Evolutionary conservation across 2,888 invertebrate species (phyloP).

Genomic region (Athrips mouffetella): DNA sequence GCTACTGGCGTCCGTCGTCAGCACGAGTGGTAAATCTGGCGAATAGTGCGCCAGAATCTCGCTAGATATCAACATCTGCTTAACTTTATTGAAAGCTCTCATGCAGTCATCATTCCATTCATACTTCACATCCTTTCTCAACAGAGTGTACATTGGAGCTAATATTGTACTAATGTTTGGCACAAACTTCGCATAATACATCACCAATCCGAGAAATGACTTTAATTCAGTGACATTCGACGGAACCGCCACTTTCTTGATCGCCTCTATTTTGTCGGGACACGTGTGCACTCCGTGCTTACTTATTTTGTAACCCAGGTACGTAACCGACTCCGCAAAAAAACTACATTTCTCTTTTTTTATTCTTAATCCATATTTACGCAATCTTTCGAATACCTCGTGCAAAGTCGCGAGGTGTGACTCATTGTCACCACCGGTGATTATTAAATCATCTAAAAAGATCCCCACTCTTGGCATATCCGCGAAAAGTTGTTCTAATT

Average conservation of each 20-base stretch:
- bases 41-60: slow-evolving; percentile 21
- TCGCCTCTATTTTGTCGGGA: slow-evolving; percentile 23
- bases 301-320: slow-evolving; percentile 16
- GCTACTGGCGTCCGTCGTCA: slow-evolving; percentile 22
- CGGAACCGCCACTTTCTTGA: slow-evolving; percentile 12
- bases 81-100: slow-evolving; percentile 14
- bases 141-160: slow-evolving; percentile 17
- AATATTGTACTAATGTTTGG: slow-evolving; percentile 20
- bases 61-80: slow-evolving; percentile 10
- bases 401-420: slow-evolving; percentile 19
- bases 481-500: slow-evolving; percentile 19
- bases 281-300: slow-evolving; percentile 25
- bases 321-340: slow-evolving; percentile 16
- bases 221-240: slow-evolving; percentile 24
- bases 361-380: slow-evolving; percentile 17
- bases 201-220: slow-evolving; percentile 24
- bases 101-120: slow-evolving; percentile 13
- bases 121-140: slow-evolving; percentile 15
- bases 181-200: slow-evolving; percentile 27
- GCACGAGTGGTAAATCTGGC: slow-evolving; percentile 13
- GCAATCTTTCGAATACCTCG: slow-evolving; percentile 20
- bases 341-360: slow-evolving; percentile 24
- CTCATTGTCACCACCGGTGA: slow-evolving; percentile 16
- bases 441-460: slow-evolving; percentile 25
- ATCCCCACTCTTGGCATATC: slow-evolving; percentile 19